Conservation (phyloP, 1,140 invertebrate genomes). For the Drosophila littoralis region DNA sequence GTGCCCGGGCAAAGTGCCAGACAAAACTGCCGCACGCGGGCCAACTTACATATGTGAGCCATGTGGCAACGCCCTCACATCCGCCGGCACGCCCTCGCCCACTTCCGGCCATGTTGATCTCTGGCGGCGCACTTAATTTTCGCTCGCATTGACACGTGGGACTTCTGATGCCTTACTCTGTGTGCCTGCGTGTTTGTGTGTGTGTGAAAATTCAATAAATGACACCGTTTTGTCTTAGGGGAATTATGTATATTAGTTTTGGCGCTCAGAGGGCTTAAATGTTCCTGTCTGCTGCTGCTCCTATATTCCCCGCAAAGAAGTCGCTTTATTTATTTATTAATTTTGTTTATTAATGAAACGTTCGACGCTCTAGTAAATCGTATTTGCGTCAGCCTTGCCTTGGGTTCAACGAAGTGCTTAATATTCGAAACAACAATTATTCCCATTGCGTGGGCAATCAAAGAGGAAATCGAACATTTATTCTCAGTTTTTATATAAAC, state of each 20-base stretch:
- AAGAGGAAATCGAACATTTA: no score
- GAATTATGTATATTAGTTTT: conserved; percentile 75
- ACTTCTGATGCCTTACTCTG: conserved; percentile 10
- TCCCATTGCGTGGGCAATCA: no score
- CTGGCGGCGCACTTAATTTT: conserved; percentile 42
- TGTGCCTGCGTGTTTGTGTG: neutral
- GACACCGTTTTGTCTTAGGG: conserved; percentile 65
- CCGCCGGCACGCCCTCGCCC: neutral
- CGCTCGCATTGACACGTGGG: conserved; percentile 38
- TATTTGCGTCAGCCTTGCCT: neutral
- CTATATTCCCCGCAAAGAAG: conserved; percentile 13
- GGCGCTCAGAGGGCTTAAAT: conserved; percentile 21
- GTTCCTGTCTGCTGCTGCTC: neutral
- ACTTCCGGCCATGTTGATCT: conserved; percentile 45
- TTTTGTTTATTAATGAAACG: conserved; percentile 67
- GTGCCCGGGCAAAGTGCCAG: conserved; percentile 36
- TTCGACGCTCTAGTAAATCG: conserved; percentile 19
- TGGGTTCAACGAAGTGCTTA: no score
- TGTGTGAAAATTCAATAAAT: conserved; percentile 57
- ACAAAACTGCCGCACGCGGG: neutral
- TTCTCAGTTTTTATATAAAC: no score
- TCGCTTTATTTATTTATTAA: conserved; percentile 77
- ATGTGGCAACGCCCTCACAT: conserved; percentile 15
- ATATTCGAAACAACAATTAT: no score
- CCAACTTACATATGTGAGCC: conserved; percentile 2